Base-by-base conservation (phyloP, 2,888 invertebrate species). In the Caenorhabditis plicata region DNA sequence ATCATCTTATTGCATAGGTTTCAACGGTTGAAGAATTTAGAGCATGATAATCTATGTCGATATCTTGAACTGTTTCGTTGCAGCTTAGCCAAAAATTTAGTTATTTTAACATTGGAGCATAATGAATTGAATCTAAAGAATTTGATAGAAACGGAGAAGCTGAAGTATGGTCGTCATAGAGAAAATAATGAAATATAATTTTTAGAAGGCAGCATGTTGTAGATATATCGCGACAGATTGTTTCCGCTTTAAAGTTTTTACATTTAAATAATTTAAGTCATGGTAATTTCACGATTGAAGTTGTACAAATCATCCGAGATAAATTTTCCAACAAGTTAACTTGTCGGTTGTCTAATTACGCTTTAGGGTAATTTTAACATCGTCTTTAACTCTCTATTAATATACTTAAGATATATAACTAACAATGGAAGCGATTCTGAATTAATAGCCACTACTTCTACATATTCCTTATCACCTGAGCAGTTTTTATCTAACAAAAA, bases 21-120 rank as follows among this genome's bases (percentile, higher is more conserved):
- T 31, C 63, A 60, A 27, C 23, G 32, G 1, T 53, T 66, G 9
- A 44, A 50, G 19, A 22, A 73, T 68, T 40, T 79, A 55, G 39
- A 50, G 0, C 68, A 72, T 35, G 87, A 87, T 0, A 87, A 90
- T 83, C 85, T 96, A 44, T 92, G 92, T 77, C 87, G 88, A 55
- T 95, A 95, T 83, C 84, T 96, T 36, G 93, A 94, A 83, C 87
- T 95, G 48, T 88, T 90, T 64, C 86, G 93, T 11, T 73, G 74
- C 32, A 52, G 47, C 20, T 58, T 58, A 20, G 68, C 72, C 71
- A 23, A n/a, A n/a, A n/a, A n/a, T n/a, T n/a, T n/a, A n/a, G n/a
- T n/a, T n/a, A n/a, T n/a, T n/a, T n/a, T n/a, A n/a, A n/a, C 7
- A 13, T 26, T 17, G 26, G 11, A 11, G 13, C 15, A 22, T 50